Conservation (phyloP, 2,888 invertebrate genomes). For the Thalpophila matura region DNA sequence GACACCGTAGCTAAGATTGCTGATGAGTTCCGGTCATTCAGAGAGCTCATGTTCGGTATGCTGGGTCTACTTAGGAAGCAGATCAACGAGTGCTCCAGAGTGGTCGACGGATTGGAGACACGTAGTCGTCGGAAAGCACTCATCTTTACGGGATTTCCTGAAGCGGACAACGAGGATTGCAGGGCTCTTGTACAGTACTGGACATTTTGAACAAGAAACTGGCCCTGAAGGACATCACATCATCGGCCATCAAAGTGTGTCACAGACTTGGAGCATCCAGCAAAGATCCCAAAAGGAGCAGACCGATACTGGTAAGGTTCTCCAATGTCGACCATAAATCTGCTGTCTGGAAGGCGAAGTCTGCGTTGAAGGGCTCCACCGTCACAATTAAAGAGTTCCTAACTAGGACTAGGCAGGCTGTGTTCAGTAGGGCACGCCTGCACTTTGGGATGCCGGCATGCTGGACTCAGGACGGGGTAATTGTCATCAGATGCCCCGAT, state of each 20-base stretch:
- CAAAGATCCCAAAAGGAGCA: neutral
- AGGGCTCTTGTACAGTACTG: neutral
- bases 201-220: neutral
- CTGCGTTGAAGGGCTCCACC: neutral
- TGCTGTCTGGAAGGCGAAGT: neutral
- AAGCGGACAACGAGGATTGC: neutral
- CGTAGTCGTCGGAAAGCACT: slow-evolving; percentile 2
- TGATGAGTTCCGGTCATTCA: slow-evolving; percentile 29
- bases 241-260: too few species aligned
- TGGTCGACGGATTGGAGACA: slow-evolving; percentile 2
- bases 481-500: neutral
- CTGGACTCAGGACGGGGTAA: slow-evolving; percentile 14
- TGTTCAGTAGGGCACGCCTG: slow-evolving; percentile 1
- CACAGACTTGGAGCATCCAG: neutral
- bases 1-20: slow-evolving; percentile 26
- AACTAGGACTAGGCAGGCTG: slow-evolving; percentile 9
- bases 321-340: neutral
- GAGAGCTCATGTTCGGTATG: slow-evolving; percentile 14
- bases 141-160: neutral
- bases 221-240: neutral
- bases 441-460: slow-evolving; percentile 17
- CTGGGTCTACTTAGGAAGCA: slow-evolving; percentile 18
- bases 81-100: slow-evolving; percentile 1
- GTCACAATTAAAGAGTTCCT: neutral
- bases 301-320: neutral